These are phyloP conservation scores for Actinia tenebrosa DNA, from an alignment of 64 coral and sea anemone genomes.

Conservation along the genomic window DNA sequence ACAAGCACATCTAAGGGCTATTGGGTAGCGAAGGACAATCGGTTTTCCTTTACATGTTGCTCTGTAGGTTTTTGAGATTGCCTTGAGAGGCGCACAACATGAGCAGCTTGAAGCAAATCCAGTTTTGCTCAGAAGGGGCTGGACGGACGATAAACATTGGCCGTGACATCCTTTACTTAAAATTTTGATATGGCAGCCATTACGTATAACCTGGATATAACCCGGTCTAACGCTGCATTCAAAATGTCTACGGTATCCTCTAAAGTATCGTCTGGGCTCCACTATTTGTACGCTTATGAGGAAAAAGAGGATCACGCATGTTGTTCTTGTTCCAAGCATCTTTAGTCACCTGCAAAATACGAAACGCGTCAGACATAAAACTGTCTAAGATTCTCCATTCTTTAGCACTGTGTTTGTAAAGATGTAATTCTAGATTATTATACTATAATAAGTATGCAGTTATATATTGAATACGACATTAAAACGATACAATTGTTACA, in stretches of 20 bases:
- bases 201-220: neutral
- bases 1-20: slow-evolving; percentile 64
- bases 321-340: neutral
- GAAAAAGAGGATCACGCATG: neutral
- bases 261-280: slow-evolving; percentile 3
- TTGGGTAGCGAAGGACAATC: slow-evolving; percentile 36
- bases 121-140: slow-evolving; percentile 50
- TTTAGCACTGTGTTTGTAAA: too few relatives aligned
- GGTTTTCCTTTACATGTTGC: slow-evolving; percentile 26
- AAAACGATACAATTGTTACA: neutral
- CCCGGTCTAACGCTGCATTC: slow-evolving; percentile 21
- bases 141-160: slow-evolving; percentile 71
- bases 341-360: neutral
- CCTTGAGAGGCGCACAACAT: slow-evolving; percentile 72
- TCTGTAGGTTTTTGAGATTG: neutral
- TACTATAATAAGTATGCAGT: too few relatives aligned
- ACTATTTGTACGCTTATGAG: neutral
- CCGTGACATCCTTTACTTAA: slow-evolving; percentile 64
- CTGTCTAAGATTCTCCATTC: too few relatives aligned
- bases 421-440: too few relatives aligned
- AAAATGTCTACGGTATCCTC: slow-evolving; percentile 4
- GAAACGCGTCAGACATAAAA: neutral
- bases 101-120: slow-evolving; percentile 85
- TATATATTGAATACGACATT: neutral
- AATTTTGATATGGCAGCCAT: slow-evolving; percentile 27